Base-by-base conservation (phyloP, 2,888 invertebrate genomes). In the Thera britannica region DNA sequence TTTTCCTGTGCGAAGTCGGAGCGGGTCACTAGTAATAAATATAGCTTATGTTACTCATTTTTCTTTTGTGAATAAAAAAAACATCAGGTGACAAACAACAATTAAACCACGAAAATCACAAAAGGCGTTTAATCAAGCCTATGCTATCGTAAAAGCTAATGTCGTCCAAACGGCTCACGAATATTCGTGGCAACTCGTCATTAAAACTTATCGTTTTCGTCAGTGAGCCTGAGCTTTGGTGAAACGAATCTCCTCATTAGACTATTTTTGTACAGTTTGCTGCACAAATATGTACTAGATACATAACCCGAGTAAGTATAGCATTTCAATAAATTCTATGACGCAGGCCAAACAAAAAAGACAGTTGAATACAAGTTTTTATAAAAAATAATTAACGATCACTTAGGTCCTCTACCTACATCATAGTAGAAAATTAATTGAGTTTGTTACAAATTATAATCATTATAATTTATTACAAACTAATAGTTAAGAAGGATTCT, bases 71-170 rank as follows among this genome's bases (percentile, higher is more conserved):
- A 3, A 9, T 36, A 44, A 44, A 62, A 44, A 62, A 59, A 65
- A 59, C 36, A 58, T 62, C 46, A 58, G 46, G 59, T 67, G 62
- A 62, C 56, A 62, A 67, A 62, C 58, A 11, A n/a, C 54, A 62
- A 67, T 69, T 62, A 69, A 65, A 52, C 62, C 38, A 65, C 58
- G 61, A 70, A 73, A 68, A 74, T 70, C 68, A 67, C 67, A 71
- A 73, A 74, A 71, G 55, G 69, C 68, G 68, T 73, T 72, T 74
- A 73, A 74, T 74, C 72, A 70, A 70, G 44, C 36, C 69, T 49
- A 46, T 55, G 52, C 34, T 65, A 74, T 74, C 75, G 75, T 75
- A 73, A 75, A 75, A 75, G 72, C 70, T 75, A 73, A 75, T 75
- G 74, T 23, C 67, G 74, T 67, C 58, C 63, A 64, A 69, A 68